phyloP scores from a whole-genome alignment of 2,888 invertebrate species.

The Anticlea derivata region DNA sequence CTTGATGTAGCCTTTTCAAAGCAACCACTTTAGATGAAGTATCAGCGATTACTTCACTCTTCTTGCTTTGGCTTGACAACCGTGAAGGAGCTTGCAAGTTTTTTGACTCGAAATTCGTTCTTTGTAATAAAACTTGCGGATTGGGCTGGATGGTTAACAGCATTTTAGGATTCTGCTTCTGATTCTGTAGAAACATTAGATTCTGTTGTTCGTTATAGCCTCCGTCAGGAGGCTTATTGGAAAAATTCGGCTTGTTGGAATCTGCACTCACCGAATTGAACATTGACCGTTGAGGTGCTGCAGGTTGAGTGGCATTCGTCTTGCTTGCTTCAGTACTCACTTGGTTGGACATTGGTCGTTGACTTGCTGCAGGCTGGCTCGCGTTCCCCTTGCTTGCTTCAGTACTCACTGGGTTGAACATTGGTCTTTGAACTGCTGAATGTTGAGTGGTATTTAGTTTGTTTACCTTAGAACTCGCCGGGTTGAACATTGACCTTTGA shows the following conservation, averaged over 20 bases:
- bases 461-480: conserved; percentile 28
- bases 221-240: conserved; percentile 60
- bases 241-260: conserved; percentile 51
- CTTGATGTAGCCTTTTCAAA: conserved; percentile 75
- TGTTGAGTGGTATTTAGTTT: conserved; percentile 42
- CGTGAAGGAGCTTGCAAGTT: conserved; percentile 79
- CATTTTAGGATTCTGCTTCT: conserved; percentile 68
- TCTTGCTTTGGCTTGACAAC: conserved; percentile 68
- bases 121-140: conserved; percentile 68
- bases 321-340: conserved; percentile 42
- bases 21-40: conserved; percentile 75
- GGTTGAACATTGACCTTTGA: conserved; percentile 1
- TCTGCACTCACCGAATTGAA: conserved; percentile 15
- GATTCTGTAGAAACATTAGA: conserved; percentile 70
- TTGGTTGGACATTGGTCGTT: conserved; percentile 1
- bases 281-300: not conserved
- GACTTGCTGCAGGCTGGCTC: not conserved
- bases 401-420: not conserved
- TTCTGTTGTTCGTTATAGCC: conserved; percentile 65
- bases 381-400: not conserved
- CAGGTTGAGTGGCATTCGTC: not conserved
- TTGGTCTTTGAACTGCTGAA: not conserved
- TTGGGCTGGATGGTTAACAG: conserved; percentile 68
- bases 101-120: conserved; percentile 72
- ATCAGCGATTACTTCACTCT: conserved; percentile 63